A percentile compares a stretch with the other conserved stretches of the same genome.
Evolutionary conservation across 2,113 vertebrate genomes (phyloP).

Genomic region (Cisticola juncidis): DNA sequence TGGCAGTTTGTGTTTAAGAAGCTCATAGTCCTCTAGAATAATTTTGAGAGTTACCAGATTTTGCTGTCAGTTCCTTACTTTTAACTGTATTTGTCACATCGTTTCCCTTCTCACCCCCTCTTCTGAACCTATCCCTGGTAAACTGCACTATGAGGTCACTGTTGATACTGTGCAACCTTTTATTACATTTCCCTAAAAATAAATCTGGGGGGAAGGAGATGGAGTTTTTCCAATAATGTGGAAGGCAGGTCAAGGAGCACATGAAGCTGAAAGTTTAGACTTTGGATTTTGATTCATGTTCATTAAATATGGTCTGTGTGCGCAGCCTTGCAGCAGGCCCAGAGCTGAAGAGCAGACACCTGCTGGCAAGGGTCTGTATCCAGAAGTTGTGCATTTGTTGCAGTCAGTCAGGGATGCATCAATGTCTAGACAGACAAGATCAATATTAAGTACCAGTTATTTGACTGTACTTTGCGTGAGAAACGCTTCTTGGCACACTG

Average conservation of each 20-base stretch:
- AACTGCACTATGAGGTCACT: background rate
- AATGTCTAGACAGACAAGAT: background rate
- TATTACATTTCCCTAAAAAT: background rate
- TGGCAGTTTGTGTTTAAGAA: background rate
- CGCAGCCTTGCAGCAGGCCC: background rate
- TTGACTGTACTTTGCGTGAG: background rate
- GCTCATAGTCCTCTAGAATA: background rate
- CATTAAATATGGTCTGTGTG: background rate
- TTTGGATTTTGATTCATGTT: background rate
- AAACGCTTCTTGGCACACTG: background rate
- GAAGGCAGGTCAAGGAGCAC: background rate
- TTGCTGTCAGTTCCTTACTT: background rate
- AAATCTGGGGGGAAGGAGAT: background rate
- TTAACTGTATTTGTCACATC: background rate
- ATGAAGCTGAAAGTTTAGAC: background rate
- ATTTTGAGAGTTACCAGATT: background rate
- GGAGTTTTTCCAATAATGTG: background rate
- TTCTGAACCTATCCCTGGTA: background rate
- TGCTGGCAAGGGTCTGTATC: background rate
- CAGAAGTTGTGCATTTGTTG: background rate
- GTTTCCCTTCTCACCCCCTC: background rate
- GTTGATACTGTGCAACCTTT: background rate
- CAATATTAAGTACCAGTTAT: constrained; percentile 3
- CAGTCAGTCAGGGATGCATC: background rate
- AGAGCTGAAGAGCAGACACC: background rate